A percentile compares a stretch with the other conserved stretches of the same genome.
phyloP scores from a whole-genome alignment of 1,140 invertebrate species.

The Bombus breviceps region DNA sequence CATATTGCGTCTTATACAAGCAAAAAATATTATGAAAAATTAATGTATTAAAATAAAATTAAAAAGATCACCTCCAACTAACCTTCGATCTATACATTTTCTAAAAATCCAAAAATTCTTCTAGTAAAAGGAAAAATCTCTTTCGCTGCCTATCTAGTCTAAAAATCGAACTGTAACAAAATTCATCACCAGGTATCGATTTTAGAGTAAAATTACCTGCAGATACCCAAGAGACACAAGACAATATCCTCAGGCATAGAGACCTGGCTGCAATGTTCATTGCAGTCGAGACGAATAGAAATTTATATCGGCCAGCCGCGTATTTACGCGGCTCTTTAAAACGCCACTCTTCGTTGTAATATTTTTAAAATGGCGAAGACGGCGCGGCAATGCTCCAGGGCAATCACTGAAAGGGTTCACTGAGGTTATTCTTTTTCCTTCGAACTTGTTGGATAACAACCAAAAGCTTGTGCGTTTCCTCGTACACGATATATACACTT shows the following conservation, averaged over 20 bases:
- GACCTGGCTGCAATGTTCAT: background rate
- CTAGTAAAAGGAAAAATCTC: no score
- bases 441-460: no score
- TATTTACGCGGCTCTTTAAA: constrained; percentile 20
- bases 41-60: no score
- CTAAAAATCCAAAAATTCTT: no score
- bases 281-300: constrained; percentile 4
- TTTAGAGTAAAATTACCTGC: background rate
- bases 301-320: constrained; percentile 17
- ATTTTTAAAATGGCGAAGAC: constrained; percentile 11
- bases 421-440: background rate
- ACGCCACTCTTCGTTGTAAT: background rate
- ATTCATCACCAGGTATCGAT: background rate
- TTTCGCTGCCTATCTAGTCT: no score
- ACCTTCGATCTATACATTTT: no score
- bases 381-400: background rate
- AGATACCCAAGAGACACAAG: background rate
- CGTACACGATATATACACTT: no score
- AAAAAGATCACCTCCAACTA: no score
- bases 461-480: background rate
- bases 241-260: no score
- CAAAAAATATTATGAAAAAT: no score
- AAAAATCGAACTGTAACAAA: background rate
- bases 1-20: no score
- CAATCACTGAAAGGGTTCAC: background rate